Percentiles rank a stretch among this genome's conserved stretches.
Evolutionary conservation across 2,888 invertebrate genomes (phyloP).

Genomic region (Xestia rhomboidea): DNA sequence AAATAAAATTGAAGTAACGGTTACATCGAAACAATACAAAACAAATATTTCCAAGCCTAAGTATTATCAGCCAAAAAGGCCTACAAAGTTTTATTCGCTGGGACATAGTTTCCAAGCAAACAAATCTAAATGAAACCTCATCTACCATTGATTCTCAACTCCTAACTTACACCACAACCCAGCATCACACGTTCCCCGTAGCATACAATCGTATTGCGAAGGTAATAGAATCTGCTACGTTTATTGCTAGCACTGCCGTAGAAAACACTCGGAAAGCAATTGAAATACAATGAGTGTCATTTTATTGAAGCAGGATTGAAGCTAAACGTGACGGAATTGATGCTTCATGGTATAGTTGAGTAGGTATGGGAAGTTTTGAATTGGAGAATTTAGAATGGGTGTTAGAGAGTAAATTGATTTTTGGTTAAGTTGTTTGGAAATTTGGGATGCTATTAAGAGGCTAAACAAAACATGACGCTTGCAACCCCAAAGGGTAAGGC

Average conservation of each 20-base stretch:
- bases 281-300: conserved; percentile 67
- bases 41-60: too few species aligned
- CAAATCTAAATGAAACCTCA: background rate
- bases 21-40: too few species aligned
- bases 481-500: background rate
- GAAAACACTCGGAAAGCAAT: conserved; percentile 72
- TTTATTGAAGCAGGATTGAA: conserved; percentile 67
- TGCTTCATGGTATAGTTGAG: conserved; percentile 16
- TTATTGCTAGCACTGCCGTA: conserved; percentile 65
- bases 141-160: background rate
- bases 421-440: background rate
- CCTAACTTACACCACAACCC: conserved; percentile 39
- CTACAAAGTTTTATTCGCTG: background rate
- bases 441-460: background rate
- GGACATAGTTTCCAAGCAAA: background rate
- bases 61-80: too few species aligned
- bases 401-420: conserved; percentile 12
- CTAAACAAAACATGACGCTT: background rate
- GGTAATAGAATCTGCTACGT: conserved; percentile 75
- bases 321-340: conserved; percentile 35
- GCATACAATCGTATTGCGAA: conserved; percentile 61
- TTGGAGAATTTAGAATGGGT: background rate
- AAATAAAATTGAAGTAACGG: too few species aligned
- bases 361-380: conserved; percentile 19
- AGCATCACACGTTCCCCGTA: conserved; percentile 42